phyloP scores from a whole-genome alignment of 2,113 vertebrate genomes.

The Nestor notabilis region DNA sequence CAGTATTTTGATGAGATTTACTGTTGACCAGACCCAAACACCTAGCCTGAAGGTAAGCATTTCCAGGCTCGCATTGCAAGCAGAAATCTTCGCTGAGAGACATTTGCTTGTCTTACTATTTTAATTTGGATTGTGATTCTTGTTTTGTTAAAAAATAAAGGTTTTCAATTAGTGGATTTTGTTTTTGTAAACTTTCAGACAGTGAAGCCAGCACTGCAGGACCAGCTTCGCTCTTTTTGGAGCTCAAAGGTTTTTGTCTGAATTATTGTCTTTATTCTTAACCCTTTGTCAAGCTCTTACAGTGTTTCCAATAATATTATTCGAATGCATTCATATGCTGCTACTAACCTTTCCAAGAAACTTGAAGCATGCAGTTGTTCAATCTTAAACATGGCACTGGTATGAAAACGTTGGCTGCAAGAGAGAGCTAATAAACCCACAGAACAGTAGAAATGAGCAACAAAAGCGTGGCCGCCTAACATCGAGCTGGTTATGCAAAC shows the following conservation, averaged over 20 bases:
- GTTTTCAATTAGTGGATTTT: conserved; percentile 77
- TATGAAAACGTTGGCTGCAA: conserved; percentile 38
- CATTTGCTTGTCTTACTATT: neutral
- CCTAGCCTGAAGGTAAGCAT: conserved; percentile 92
- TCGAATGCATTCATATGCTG: conserved; percentile 68
- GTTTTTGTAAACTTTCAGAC: conserved; percentile 84
- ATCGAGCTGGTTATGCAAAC: conserved; percentile 72
- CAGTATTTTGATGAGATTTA: conserved; percentile 98
- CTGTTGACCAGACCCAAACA: conserved; percentile 97
- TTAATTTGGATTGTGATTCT: conserved; percentile 18
- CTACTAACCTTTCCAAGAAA: conserved; percentile 75
- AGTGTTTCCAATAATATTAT: conserved; percentile 57
- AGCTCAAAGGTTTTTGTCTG: conserved; percentile 84
- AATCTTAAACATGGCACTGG: conserved; percentile 18
- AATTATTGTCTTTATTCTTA: conserved; percentile 75
- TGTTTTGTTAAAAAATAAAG: neutral
- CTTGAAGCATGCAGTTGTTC: conserved; percentile 70
- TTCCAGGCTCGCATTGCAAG: neutral
- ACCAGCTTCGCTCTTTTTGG: conserved; percentile 84
- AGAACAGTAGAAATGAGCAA: conserved; percentile 28
- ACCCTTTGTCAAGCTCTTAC: conserved; percentile 63
- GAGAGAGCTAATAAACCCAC: conserved; percentile 41
- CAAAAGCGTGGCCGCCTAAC: conserved; percentile 70
- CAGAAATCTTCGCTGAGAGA: neutral
- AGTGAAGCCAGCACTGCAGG: conserved; percentile 81